Evolutionary conservation across 2,888 invertebrate species (phyloP).

Genomic region (Diaphora mendica): DNA sequence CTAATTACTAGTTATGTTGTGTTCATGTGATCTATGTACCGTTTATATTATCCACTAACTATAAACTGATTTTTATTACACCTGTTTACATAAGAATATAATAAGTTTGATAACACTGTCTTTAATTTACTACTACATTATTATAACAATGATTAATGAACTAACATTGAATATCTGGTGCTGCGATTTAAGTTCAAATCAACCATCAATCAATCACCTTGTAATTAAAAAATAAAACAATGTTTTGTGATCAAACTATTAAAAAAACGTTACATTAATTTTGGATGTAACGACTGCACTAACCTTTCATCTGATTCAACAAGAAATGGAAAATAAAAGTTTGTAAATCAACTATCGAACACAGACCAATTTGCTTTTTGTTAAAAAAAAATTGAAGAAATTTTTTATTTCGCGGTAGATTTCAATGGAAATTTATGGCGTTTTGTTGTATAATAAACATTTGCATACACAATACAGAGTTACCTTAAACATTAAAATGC

Average conservation of each 20-base stretch:
- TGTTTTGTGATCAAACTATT: not conserved
- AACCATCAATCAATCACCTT: not conserved
- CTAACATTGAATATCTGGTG: not conserved
- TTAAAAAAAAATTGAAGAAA: too few relatives aligned
- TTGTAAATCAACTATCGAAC: too few relatives aligned
- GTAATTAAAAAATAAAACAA: not conserved
- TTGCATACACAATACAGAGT: constrained; percentile 14
- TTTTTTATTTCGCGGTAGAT: not conserved
- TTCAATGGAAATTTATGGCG: constrained; percentile 3
- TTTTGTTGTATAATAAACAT: constrained; percentile 12
- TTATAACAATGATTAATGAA: not conserved
- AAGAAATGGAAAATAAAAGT: too few relatives aligned
- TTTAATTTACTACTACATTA: too few relatives aligned
- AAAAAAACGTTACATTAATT: constrained; percentile 15
- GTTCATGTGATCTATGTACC: not conserved
- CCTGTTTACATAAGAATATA: not conserved
- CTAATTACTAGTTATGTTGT: not conserved
- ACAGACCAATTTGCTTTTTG: too few relatives aligned
- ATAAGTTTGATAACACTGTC: not conserved
- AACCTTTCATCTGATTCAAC: too few relatives aligned
- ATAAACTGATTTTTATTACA: not conserved
- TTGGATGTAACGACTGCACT: too few relatives aligned
- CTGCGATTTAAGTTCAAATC: not conserved
- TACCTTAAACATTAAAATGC: constrained; percentile 52
- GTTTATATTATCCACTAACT: not conserved